Base-by-base conservation (phyloP, 2,888 invertebrate species). In the Acrocyrtus sp. region DNA sequence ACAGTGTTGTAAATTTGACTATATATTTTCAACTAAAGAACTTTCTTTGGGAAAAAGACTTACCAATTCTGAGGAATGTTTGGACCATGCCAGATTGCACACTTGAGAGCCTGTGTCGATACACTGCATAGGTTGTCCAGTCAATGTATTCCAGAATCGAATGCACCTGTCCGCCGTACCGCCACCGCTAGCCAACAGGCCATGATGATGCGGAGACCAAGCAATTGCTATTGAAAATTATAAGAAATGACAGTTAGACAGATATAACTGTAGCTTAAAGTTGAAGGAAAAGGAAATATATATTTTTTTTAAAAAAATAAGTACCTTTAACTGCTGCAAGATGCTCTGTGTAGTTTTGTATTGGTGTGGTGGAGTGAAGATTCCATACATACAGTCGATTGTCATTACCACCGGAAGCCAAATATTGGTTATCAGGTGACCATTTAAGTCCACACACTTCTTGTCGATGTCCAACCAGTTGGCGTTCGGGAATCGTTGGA, bases 131-230 rank as follows among this genome's bases (percentile, higher is more conserved):
- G 98, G 95, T 85, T 98, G 98, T 8, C 95, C 96, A 1, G 98
- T 98, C 76, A 98, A 87, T 0, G 98, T 98, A 86, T 98, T 98
- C 98, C 98, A 98, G 87, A 98, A 98, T 21, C 96, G 89, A 76
- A 97, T 96, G 29, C 78, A 78, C 26, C 97, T 87, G 86, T 98
- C 98, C 0, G 98, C 98, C 0, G 98, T 98, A n/a, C 98, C 98
- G n/a, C 98, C 98, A 50, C 98, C 98, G 43, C 94, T 95, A 0
- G 98, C 98, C 74, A 98, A 85, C 58, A 98, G 86, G 0, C 98
- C 98, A 85, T 98, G 98, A 85, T 98, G 98, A 86, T 98, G 98
- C 0, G 98, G 98, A 1, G 97, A 98, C 98, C 98, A 98, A 22
- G 98, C 97, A 80, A 98, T 96, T 0, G 98, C 98, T 84, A 68